These are phyloP conservation scores for Hyaena hyaena DNA, from an alignment of 2,113 vertebrate genomes.

Conservation along the genomic window DNA sequence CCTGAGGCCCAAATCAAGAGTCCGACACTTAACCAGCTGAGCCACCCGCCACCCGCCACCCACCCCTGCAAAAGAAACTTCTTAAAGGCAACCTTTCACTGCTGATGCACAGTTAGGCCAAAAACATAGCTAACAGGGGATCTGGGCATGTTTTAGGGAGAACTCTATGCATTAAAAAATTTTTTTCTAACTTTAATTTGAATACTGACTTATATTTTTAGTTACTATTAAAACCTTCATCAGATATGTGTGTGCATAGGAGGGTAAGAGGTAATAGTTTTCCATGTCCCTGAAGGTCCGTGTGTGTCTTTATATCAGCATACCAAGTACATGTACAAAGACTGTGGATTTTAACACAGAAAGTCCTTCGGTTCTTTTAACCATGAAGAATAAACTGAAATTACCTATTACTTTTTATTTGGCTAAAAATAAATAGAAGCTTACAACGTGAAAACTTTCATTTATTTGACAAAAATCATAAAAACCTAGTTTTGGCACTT, in stretches of 20 bases:
- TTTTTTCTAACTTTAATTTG: not conserved
- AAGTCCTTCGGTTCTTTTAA: not conserved
- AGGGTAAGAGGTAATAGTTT: not conserved
- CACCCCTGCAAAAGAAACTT: not conserved
- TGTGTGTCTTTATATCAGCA: not conserved
- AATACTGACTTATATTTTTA: not conserved
- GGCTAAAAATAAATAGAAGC: not conserved
- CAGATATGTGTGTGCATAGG: not conserved
- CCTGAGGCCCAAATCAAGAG: too few species aligned
- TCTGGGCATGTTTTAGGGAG: not conserved
- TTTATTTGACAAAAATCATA: constrained; percentile 53
- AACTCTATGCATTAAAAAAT: not conserved
- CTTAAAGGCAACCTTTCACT: not conserved
- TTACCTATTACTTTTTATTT: constrained; percentile 21
- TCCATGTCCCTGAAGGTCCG: not conserved
- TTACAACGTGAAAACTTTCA: constrained; percentile 34
- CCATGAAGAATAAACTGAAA: not conserved
- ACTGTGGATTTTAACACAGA: not conserved
- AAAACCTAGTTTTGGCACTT: not conserved
- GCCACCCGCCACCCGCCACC: too few species aligned
- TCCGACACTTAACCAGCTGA: too few species aligned
- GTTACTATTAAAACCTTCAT: constrained; percentile 49
- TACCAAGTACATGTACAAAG: not conserved
- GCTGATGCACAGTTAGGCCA: not conserved
- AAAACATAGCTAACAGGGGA: not conserved